Conservation (phyloP, 2,113 vertebrate genomes). For the Phaethornis superciliosus region DNA sequence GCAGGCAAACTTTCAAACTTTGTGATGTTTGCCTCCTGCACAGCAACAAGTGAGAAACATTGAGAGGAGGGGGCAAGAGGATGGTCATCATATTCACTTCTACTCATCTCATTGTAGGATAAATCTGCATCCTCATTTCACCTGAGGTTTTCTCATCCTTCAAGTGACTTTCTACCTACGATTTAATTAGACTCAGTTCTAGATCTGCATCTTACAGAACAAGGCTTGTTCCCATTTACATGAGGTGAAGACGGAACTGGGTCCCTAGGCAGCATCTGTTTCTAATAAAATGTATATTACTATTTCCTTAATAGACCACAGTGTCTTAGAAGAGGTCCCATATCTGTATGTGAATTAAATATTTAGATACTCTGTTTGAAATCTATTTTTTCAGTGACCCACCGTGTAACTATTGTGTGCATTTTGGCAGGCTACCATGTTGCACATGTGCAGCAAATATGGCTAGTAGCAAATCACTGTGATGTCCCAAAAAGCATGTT, state of each 20-base stretch:
- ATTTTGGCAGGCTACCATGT: slow-evolving; percentile 41
- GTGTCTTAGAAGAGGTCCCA: slow-evolving; percentile 34
- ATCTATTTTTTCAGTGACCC: slow-evolving; percentile 53
- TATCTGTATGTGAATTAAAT: slow-evolving; percentile 41
- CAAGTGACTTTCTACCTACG: neutral
- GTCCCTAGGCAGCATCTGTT: neutral
- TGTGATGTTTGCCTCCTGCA: neutral
- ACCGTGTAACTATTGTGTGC: slow-evolving; percentile 15
- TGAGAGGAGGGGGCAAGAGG: neutral
- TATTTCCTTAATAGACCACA: slow-evolving; percentile 52
- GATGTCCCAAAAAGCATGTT: slow-evolving; percentile 21
- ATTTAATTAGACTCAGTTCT: neutral
- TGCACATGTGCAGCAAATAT: slow-evolving; percentile 61
- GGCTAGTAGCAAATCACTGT: slow-evolving; percentile 24
- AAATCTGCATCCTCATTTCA: neutral
- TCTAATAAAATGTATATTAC: slow-evolving; percentile 36
- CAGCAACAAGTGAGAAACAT: neutral
- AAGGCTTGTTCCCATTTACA: neutral
- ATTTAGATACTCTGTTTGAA: slow-evolving; percentile 54
- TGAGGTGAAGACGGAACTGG: neutral
- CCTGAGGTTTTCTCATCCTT: neutral
- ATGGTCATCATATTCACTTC: no score
- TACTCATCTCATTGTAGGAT: neutral
- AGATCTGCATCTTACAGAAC: neutral
- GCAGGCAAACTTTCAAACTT: rapidly evolving